Base-by-base conservation (phyloP, 2,888 invertebrate genomes). In the Temnothorax rugatulus region DNA sequence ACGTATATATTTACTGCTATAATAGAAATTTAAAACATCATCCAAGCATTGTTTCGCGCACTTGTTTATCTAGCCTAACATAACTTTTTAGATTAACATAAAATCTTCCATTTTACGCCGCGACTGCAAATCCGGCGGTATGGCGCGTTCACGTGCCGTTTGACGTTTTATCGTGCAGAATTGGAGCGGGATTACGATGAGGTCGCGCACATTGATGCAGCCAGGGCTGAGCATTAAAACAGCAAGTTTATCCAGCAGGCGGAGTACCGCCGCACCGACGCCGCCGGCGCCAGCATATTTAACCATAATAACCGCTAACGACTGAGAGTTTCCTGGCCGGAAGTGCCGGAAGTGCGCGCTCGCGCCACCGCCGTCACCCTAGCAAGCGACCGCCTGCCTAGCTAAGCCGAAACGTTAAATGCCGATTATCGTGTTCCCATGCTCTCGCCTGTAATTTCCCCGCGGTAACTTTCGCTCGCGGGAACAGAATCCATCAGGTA, bases 291-390 rank as follows among this genome's bases (percentile, higher is more conserved):
- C 74, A 89, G 85, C 88, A 91, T 91, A 91, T 91, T 92, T 91
- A 92, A 91, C 92, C 91, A 91, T 92, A 92, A 93, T 92, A 92
- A 92, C 90, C 92, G 88, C 91, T 93, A 93, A 92, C 91, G 92
- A 92, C 90, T 88, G 90, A 88, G 90, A 90, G 90, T 90, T 91
- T 92, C 90, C 87, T 88, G 87, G 85, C 69, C 86, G 89, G 89
- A 92, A 92, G 89, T 93, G 90, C 88, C 88, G 90, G 90, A 85
- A 91, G 84, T 88, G 88, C 71, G 83, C 88, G 83, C 84, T 87
- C 66, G 76, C 54, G 76, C 68, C 18, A 59, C 66, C 76, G 54
- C 79, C 86, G 47, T 71, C 89, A 88, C 81, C 84, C 83, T 83
- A 79, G 89, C 88, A 91, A 90, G 90, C 90, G 88, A 90, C 89